Evolutionary conservation across 2,888 invertebrate species (phyloP).

Genomic region (Ophioninae sp.): DNA sequence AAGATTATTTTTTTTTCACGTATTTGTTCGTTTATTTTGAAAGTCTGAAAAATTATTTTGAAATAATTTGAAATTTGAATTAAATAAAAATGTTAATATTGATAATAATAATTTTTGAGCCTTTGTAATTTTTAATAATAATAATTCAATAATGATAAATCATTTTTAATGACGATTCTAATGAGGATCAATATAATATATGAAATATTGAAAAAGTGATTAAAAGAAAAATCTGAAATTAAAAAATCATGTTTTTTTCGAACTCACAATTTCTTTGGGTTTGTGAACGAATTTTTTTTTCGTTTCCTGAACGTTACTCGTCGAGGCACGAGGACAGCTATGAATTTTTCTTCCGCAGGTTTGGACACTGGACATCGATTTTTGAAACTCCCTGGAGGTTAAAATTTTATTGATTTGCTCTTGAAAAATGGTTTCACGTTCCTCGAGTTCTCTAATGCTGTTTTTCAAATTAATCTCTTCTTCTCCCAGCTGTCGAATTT

Average conservation of each 20-base stretch:
- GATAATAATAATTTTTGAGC: too few relatives aligned
- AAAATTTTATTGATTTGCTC: slow-evolving; percentile 72
- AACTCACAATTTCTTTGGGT: slow-evolving; percentile 56
- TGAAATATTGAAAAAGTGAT: not conserved
- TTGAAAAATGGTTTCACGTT: slow-evolving; percentile 69
- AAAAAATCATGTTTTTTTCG: not conserved
- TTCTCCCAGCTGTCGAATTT: slow-evolving; percentile 72
- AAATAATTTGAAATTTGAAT: not conserved
- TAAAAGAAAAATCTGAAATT: not conserved
- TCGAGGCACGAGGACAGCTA: slow-evolving; percentile 54
- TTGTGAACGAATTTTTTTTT: slow-evolving; percentile 58
- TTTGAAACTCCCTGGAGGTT: slow-evolving; percentile 60
- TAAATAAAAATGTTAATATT: too few relatives aligned
- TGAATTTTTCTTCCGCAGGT: slow-evolving; percentile 50
- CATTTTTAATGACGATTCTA: too few relatives aligned
- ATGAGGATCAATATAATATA: not conserved
- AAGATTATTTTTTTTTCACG: too few relatives aligned
- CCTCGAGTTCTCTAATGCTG: slow-evolving; percentile 73
- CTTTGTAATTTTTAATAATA: too few relatives aligned
- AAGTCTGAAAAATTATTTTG: not conserved
- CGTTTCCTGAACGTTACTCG: slow-evolving; percentile 49
- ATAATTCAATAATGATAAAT: too few relatives aligned
- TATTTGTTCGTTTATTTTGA: too few relatives aligned
- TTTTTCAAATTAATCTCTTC: slow-evolving; percentile 72
- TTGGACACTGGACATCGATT: slow-evolving; percentile 1